Percentiles rank a stretch among this genome's conserved stretches.
phyloP scores from a whole-genome alignment of 1,140 invertebrate species.

The Lasioglossum baleicum region DNA sequence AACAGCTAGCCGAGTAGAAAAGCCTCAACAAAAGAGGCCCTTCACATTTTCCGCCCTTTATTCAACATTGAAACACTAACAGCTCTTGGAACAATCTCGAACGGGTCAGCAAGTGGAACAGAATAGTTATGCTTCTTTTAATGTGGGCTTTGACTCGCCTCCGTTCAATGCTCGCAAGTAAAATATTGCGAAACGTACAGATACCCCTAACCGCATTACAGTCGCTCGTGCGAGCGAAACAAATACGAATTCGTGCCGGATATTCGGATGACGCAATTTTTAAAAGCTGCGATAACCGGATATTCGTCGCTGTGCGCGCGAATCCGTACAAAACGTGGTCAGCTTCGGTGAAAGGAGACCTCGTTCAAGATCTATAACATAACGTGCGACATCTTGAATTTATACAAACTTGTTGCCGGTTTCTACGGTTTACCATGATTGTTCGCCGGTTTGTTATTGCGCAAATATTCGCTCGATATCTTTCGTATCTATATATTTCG shows the following conservation, averaged over 20 bases:
- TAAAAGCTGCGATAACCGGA: slow-evolving; percentile 13
- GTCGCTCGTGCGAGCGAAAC: slow-evolving; percentile 5
- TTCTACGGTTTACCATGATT: not conserved
- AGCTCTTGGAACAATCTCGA: no score
- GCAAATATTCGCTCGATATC: no score
- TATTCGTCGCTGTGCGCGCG: not conserved
- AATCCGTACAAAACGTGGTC: no score
- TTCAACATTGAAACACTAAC: no score
- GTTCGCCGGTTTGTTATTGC: no score
- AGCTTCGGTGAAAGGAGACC: slow-evolving; percentile 10
- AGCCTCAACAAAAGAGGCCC: not conserved
- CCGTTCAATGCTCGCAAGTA: not conserved
- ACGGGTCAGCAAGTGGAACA: no score
- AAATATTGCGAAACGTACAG: not conserved
- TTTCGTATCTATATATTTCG: no score
- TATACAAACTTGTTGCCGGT: not conserved
- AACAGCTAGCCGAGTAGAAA: no score
- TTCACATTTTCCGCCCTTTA: not conserved
- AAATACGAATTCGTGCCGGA: slow-evolving; percentile 28
- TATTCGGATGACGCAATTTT: slow-evolving; percentile 41
- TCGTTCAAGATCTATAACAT: not conserved
- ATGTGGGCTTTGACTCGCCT: not conserved
- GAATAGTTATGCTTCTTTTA: not conserved
- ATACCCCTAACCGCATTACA: not conserved
- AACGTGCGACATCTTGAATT: not conserved